Base-by-base conservation (phyloP, 2,888 invertebrate genomes). In the Liopterus haemorrhoidalis region DNA sequence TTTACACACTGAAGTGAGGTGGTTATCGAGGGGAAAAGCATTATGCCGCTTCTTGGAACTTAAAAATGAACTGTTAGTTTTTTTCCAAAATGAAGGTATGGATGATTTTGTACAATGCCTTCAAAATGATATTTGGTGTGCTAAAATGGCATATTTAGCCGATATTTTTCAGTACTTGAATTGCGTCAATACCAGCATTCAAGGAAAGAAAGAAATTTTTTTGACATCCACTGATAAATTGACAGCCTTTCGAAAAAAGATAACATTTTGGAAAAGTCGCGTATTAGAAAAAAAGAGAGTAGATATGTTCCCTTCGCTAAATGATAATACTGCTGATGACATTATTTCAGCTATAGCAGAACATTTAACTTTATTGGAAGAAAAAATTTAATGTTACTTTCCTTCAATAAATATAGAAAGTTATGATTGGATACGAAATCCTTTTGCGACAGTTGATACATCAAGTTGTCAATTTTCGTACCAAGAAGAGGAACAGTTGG, bases 1-100 rank as follows among this genome's bases (percentile, higher is more conserved):
- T 33, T 42, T 54, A 38, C 53, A 53, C 45, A 51, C 49, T 25
- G 51, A 52, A 51, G 48, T 50, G 21, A 46, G 53, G 36, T 50
- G 49, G 50, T 36, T 52, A 22, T 52, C 52, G 24, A 47, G 50
- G 48, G 50, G 51, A 40, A 48, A 44, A 49, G 42, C 48, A 41
- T 39, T 54, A 46, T 45, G 41, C 42, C 40, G 49, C 36, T 49
- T 53, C 36, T 40, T 49, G 24, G 33, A 48, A 50, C 47, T 53
- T 41, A 49, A 48, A 41, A 35, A 51, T 33, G 48, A 50, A 47
- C 37, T 46, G 40, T 41, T 41, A 41, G 41, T 46, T 25, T 45
- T 46, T 46, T 41, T 46, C 32, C 27, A 46, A 46, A 24, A 41
- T 16, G 19, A 41, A 19, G 36, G 42, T 36, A 46, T 42, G 35